Evolutionary conservation across 1,140 invertebrate species (phyloP).

Genomic region (Mya arenaria): DNA sequence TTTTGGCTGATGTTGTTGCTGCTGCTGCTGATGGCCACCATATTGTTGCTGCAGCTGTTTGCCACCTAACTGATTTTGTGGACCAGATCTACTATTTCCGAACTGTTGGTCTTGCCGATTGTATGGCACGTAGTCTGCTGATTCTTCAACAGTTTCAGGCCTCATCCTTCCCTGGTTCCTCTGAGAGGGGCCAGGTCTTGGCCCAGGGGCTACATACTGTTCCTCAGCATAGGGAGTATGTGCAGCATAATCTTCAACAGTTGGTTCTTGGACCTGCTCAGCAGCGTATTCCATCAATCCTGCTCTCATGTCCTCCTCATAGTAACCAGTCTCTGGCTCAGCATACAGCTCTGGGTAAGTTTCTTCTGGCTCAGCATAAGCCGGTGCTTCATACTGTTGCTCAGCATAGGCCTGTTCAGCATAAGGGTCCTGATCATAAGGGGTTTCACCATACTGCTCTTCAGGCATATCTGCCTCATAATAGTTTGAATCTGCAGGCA

Average conservation of each 20-base stretch:
- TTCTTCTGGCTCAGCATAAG: not conserved
- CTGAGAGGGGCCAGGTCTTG: not conserved
- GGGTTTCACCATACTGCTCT: no score
- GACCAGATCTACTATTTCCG: not conserved
- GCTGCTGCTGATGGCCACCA: not conserved
- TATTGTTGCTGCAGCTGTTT: not conserved
- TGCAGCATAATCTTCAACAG: not conserved
- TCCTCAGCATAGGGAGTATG: not conserved
- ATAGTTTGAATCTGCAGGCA: no score
- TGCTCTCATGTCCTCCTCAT: not conserved
- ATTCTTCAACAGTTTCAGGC: not conserved
- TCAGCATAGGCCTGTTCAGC: not conserved
- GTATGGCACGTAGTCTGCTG: not conserved
- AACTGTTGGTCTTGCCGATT: not conserved
- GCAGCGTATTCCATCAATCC: not conserved
- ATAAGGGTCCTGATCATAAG: no score
- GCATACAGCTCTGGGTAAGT: not conserved
- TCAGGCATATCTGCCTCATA: no score
- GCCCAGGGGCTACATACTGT: not conserved
- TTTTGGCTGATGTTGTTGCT: not conserved
- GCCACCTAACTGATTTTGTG: not conserved
- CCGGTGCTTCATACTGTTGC: not conserved
- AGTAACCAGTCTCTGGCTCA: not conserved
- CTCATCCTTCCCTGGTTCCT: not conserved
- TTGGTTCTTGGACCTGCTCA: not conserved